Base-by-base conservation (phyloP, 1,140 invertebrate genomes). In the Drosophila teissieri region DNA sequence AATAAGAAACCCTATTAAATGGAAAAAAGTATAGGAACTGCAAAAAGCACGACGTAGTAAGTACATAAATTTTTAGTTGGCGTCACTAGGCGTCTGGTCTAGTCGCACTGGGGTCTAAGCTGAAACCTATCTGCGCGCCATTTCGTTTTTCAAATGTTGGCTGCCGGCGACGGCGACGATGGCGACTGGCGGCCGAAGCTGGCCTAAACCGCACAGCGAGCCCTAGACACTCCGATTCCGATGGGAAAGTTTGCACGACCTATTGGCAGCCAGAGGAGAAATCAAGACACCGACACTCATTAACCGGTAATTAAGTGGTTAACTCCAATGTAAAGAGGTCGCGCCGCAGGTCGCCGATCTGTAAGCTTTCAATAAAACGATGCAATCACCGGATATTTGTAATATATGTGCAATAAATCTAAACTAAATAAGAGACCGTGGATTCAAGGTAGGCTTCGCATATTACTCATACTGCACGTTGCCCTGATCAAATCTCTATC, bases 71-170 rank as follows among this genome's bases (percentile, higher is more conserved):
- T 81, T 78, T 62, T 81, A 74, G 68, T 76, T 88, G 83, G 83
- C 83, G 83, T 83, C 83, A 83, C 83, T 83, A 80, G 70, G 79
- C 79, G 81, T 77, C 84, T 80, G 72, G 86, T 80, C 83, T 82
- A 70, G 83, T 83, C 83, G 75, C 80, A 78, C 64, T 88, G 84
- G 76, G 77, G 83, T 89, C 80, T 78, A 89, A 83, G 84, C 82
- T 75, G 61, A 86, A 86, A 86, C 82, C 82, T 80, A 80, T 89
- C 70, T 83, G 77, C 76, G 84, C 85, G 67, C 80, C 86, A 88
- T 80, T 89, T 88, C 51, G 80, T 76, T 77, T 70, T 69, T 82
- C 80, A 65, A 88, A 77, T 89, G 76, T 78, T 89, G 81, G 81
- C 81, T 83, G 81, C 81, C 80, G 61, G 75, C 58, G 60, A 49